Evolutionary conservation across 2,113 vertebrate genomes (phyloP).

Genomic region (Mus spicilegus): DNA sequence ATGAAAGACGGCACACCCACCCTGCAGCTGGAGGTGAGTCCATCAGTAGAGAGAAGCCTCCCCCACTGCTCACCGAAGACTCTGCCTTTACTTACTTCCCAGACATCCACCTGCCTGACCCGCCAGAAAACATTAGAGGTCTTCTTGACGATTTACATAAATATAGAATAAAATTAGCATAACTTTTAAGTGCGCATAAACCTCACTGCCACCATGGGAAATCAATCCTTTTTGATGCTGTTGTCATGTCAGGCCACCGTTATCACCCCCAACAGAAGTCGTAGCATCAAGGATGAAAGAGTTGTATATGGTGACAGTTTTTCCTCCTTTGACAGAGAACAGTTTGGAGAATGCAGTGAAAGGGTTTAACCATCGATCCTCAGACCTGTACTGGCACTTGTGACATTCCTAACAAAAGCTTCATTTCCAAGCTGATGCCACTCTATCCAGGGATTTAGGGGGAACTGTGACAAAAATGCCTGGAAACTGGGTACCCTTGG

Average conservation of each 20-base stretch:
- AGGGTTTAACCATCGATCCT: not conserved
- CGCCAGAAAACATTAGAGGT: not conserved
- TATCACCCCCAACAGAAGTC: not conserved
- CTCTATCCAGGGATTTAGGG: not conserved
- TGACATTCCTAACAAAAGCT: conserved; percentile 27
- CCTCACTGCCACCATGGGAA: not conserved
- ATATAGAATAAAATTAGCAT: not conserved
- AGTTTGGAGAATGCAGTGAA: not conserved
- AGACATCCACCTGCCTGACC: not conserved
- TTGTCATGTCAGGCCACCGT: not conserved
- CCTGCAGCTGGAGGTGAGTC: conserved; percentile 80
- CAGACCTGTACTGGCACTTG: not conserved
- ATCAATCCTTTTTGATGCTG: not conserved
- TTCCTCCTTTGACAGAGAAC: not conserved
- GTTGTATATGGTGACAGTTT: not conserved
- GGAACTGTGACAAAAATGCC: not conserved
- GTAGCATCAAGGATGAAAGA: not conserved
- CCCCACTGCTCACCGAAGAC: not conserved
- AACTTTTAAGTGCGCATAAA: not conserved
- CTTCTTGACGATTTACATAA: not conserved
- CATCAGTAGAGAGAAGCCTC: not conserved
- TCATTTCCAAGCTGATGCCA: not conserved
- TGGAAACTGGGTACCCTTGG: not conserved
- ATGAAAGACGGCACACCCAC: conserved; percentile 55
- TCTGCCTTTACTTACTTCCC: not conserved